Conservation (phyloP, 2,113 vertebrate genomes). For the Pachycephala philippinensis region DNA sequence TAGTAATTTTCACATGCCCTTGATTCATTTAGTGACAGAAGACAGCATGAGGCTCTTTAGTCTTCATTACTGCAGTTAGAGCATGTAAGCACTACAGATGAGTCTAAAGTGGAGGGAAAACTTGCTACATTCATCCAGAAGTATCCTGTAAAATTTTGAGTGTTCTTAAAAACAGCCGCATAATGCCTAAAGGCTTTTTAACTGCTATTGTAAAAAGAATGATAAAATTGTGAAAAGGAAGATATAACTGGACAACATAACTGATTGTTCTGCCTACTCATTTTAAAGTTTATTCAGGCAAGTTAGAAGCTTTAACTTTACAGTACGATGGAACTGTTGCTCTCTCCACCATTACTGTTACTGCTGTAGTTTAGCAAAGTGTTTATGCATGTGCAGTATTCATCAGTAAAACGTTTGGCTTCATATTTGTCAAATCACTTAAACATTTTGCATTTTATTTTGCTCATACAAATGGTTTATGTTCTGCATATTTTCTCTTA, state of each 20-base stretch:
- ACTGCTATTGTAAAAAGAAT: slow-evolving; percentile 55
- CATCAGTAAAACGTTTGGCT: slow-evolving; percentile 33
- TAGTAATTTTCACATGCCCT: slow-evolving; percentile 5
- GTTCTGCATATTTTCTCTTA: not conserved
- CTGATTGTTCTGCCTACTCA: not conserved
- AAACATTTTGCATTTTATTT: slow-evolving; percentile 26
- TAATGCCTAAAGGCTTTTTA: slow-evolving; percentile 59
- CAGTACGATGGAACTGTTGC: not conserved
- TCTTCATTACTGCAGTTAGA: slow-evolving; percentile 45
- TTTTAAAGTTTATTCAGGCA: slow-evolving; percentile 44
- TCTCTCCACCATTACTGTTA: not conserved
- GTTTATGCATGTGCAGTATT: slow-evolving; percentile 7
- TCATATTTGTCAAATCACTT: not conserved
- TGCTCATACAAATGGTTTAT: not conserved
- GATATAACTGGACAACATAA: not conserved
- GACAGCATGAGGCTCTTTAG: not conserved
- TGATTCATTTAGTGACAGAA: slow-evolving; percentile 4
- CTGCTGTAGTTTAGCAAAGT: slow-evolving; percentile 17
- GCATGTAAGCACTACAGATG: slow-evolving; percentile 33
- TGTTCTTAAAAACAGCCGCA: slow-evolving; percentile 46
- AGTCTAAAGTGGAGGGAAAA: slow-evolving; percentile 28
- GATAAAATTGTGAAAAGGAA: slow-evolving; percentile 36
- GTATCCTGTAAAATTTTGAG: slow-evolving; percentile 59
- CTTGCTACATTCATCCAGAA: slow-evolving; percentile 53
- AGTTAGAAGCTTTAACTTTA: not conserved